Percentiles rank a stretch among this genome's conserved stretches.
Conservation (phyloP, 2,113 vertebrate genomes). For the Caranx melampygus region DNA sequence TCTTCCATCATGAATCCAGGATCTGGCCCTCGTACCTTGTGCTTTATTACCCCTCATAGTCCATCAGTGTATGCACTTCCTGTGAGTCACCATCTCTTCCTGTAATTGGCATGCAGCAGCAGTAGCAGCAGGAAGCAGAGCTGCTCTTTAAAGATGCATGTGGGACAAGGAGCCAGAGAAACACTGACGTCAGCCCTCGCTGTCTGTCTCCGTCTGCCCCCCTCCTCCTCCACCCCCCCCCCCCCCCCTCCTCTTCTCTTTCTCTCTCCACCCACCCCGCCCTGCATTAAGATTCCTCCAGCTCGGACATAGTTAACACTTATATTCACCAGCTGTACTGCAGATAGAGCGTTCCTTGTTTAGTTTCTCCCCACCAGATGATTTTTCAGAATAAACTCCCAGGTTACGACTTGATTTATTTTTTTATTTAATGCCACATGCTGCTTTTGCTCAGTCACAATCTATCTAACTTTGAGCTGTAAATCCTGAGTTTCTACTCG, state of each 20-base stretch:
- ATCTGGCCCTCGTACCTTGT: background rate
- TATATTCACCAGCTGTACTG: conserved; percentile 38
- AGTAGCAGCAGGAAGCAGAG: conserved; percentile 77
- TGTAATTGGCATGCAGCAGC: conserved; percentile 79
- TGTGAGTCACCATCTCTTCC: conserved; percentile 74
- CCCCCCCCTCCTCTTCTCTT: background rate
- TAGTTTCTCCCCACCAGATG: background rate
- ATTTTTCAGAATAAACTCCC: background rate
- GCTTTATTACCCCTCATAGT: conserved; percentile 57
- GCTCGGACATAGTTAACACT: conserved; percentile 47
- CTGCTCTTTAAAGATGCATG: conserved; percentile 80
- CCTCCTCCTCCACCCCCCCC: background rate
- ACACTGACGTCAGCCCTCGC: conserved; percentile 73
- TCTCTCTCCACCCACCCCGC: background rate
- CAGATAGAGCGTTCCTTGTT: conserved; percentile 21
- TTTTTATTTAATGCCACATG: background rate
- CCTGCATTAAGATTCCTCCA: conserved; percentile 25
- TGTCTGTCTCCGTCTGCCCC: conserved; percentile 58
- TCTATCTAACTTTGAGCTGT: background rate
- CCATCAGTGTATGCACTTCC: conserved; percentile 64
- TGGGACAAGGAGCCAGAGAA: conserved; percentile 68
- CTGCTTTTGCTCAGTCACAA: background rate
- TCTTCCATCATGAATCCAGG: background rate
- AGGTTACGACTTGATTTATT: background rate
- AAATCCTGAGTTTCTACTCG: background rate